A percentile compares a stretch with the other conserved stretches of the same genome.
phyloP scores from a whole-genome alignment of 1,140 invertebrate genomes.

The Chlorops oryzae region DNA sequence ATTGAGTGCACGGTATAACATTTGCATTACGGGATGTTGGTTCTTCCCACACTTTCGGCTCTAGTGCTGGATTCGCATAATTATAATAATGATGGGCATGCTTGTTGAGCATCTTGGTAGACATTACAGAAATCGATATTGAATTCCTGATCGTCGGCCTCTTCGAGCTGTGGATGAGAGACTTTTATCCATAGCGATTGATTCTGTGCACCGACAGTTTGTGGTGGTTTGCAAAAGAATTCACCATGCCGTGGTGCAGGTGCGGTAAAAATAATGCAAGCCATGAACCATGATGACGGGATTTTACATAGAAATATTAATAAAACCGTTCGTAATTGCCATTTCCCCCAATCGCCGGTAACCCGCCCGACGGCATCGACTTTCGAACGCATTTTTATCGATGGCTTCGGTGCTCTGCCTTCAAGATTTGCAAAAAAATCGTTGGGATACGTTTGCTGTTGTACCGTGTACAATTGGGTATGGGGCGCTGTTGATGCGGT shows the following conservation, averaged over 20 bases:
- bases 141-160: constrained; percentile 42
- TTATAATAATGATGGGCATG: constrained; percentile 44
- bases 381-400: constrained; percentile 39
- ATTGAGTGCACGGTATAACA: constrained; percentile 42
- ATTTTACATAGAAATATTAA: constrained; percentile 48
- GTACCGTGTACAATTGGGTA: constrained; percentile 5
- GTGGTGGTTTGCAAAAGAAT: constrained; percentile 44
- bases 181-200: constrained; percentile 46
- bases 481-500: constrained; percentile 13
- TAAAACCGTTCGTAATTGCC: constrained; percentile 45
- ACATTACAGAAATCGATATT: constrained; percentile 44
- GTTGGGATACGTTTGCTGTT: constrained; percentile 29
- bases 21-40: constrained; percentile 29
- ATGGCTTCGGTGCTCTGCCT: constrained; percentile 23
- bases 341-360: constrained; percentile 46
- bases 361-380: constrained; percentile 45
- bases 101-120: constrained; percentile 39
- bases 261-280: constrained; percentile 47
- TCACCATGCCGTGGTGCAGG: constrained; percentile 42
- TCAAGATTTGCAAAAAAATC: constrained; percentile 37
- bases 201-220: constrained; percentile 28
- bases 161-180: constrained; percentile 42
- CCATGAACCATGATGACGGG: constrained; percentile 50
- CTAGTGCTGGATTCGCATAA: constrained; percentile 29
- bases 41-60: constrained; percentile 37